Conservation (phyloP, 1,140 invertebrate species). For the Calliphora vicina region DNA sequence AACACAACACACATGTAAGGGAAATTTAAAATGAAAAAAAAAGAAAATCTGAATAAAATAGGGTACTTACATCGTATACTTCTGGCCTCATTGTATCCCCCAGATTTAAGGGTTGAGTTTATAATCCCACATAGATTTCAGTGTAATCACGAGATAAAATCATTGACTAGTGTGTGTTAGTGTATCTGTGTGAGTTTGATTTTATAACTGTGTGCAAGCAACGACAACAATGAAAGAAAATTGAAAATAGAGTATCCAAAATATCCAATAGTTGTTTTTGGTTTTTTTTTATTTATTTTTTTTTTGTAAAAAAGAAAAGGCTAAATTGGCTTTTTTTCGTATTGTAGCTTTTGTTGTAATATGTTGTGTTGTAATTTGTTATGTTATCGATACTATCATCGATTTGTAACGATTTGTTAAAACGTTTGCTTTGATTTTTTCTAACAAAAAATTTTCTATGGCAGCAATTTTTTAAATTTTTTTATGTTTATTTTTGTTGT, state of each 20-base stretch:
- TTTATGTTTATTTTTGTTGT: not conserved
- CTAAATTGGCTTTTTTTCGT: too few relatives aligned
- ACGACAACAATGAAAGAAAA: not conserved
- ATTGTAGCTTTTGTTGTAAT: too few relatives aligned
- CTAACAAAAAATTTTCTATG: not conserved
- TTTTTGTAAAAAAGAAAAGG: too few relatives aligned
- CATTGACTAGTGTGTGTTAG: not conserved
- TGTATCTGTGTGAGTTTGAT: not conserved
- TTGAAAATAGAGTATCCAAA: not conserved
- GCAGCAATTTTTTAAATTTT: not conserved
- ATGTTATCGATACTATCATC: not conserved
- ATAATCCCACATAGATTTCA: conserved; percentile 60
- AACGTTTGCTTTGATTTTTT: not conserved
- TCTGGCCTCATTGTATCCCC: conserved; percentile 62
- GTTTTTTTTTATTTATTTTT: too few relatives aligned
- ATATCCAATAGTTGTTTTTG: not conserved
- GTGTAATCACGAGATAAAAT: conserved; percentile 26
- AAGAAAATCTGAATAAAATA: not conserved
- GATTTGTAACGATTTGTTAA: not conserved
- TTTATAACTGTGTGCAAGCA: not conserved
- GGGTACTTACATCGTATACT: conserved; percentile 59
- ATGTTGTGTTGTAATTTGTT: too few relatives aligned
- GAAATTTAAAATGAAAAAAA: not conserved
- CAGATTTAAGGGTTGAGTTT: conserved; percentile 61
- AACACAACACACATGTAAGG: too few relatives aligned